A percentile compares a stretch with the other conserved stretches of the same genome.
These are phyloP conservation scores for Bathynomus jamesi DNA, from an alignment of 1,140 invertebrate species.

Conservation along the genomic window DNA sequence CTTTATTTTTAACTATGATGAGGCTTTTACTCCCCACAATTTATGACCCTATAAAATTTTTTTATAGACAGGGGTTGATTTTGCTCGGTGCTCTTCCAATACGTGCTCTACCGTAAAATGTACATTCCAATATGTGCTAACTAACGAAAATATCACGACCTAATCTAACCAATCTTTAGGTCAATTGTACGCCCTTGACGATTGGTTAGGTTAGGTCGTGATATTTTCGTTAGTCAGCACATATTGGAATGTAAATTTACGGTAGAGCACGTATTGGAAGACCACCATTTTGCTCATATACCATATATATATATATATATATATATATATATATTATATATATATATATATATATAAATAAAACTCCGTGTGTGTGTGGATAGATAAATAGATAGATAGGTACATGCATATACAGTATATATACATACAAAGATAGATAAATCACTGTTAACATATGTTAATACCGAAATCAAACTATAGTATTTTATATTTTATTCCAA, in stretches of 20 bases:
- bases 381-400: background rate
- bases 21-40: too few relatives aligned
- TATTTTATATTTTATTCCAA: background rate
- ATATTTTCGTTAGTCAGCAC: background rate
- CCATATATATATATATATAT: background rate
- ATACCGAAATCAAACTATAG: background rate
- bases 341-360: background rate
- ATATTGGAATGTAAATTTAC: too few relatives aligned
- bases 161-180: background rate
- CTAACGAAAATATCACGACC: background rate
- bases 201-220: background rate
- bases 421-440: background rate
- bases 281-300: too few relatives aligned
- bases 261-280: background rate
- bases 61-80: too few relatives aligned
- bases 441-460: background rate
- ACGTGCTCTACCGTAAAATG: too few relatives aligned
- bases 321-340: background rate
- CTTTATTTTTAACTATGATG: too few relatives aligned
- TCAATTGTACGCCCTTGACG: background rate
- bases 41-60: too few relatives aligned
- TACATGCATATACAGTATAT: background rate
- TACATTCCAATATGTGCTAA: background rate
- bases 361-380: background rate
- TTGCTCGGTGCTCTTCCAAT: too few relatives aligned